These are phyloP conservation scores for Fragum sueziense DNA, from an alignment of 2,888 invertebrate genomes.

Conservation along the genomic window DNA sequence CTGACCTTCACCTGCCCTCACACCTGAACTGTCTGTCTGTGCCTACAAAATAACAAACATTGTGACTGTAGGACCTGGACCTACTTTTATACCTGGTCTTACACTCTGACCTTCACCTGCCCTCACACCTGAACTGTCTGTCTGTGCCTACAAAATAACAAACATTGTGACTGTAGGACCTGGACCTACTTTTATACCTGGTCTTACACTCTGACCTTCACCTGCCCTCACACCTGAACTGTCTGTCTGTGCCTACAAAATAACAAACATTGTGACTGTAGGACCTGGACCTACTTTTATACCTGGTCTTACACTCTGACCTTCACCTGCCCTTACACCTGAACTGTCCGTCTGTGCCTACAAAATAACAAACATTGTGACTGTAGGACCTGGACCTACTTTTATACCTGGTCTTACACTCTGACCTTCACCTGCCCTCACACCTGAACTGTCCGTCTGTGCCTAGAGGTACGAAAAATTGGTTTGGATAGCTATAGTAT, in stretches of 20 bases:
- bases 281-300: too few relatives aligned
- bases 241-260: slow-evolving; percentile 31
- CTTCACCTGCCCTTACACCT: slow-evolving; percentile 36
- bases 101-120: slow-evolving; percentile 33
- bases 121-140: slow-evolving; percentile 25
- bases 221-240: slow-evolving; percentile 26
- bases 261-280: background rate
- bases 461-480: slow-evolving; percentile 6
- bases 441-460: slow-evolving; percentile 26
- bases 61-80: too few relatives aligned
- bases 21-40: slow-evolving; percentile 25
- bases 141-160: slow-evolving; percentile 18
- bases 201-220: slow-evolving; percentile 27
- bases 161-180: slow-evolving; percentile 10
- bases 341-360: slow-evolving; percentile 29
- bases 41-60: slow-evolving; percentile 13
- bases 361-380: background rate
- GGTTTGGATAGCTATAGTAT: too few relatives aligned
- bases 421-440: slow-evolving; percentile 34
- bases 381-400: slow-evolving; percentile 13
- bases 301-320: slow-evolving; percentile 23
- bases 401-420: slow-evolving; percentile 28
- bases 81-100: slow-evolving; percentile 27
- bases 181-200: slow-evolving; percentile 20
- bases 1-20: slow-evolving; percentile 34